phyloP scores from a whole-genome alignment of 2,113 vertebrate species.

The Epinephelus cyanopodus region DNA sequence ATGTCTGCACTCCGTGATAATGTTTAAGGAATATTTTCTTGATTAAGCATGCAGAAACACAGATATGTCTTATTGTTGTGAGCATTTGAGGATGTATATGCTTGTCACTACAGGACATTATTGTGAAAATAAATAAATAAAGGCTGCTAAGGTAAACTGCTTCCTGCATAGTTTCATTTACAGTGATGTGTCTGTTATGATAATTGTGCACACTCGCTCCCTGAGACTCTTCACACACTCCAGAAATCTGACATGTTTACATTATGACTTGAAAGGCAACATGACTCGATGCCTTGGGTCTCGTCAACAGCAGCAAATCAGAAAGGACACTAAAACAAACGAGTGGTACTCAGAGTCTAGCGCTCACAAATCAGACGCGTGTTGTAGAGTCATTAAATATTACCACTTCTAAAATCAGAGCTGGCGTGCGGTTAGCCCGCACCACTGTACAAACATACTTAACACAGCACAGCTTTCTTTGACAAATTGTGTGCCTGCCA shows the following conservation, averaged over 20 bases:
- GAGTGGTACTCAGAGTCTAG: conserved; percentile 46
- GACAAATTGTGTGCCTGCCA: conserved; percentile 58
- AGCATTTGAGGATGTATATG: not conserved
- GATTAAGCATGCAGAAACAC: conserved; percentile 25
- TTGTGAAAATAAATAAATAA: conserved; percentile 31
- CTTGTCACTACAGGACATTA: not conserved
- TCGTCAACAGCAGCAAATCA: conserved; percentile 62
- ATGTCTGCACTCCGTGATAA: conserved; percentile 45
- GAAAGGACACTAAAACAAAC: conserved; percentile 43
- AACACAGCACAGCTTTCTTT: conserved; percentile 69
- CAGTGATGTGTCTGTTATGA: conserved; percentile 49
- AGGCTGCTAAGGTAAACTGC: not conserved
- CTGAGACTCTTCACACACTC: conserved; percentile 37
- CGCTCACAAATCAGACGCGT: conserved; percentile 63
- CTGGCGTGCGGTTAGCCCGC: conserved; percentile 73
- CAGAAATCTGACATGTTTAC: conserved; percentile 74
- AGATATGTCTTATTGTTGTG: conserved; percentile 21
- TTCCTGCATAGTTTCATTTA: conserved; percentile 22
- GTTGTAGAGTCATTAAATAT: conserved; percentile 71
- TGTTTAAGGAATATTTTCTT: conserved; percentile 40
- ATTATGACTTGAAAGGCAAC: conserved; percentile 67
- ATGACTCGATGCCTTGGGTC: conserved; percentile 47
- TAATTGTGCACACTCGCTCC: conserved; percentile 19
- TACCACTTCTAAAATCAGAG: conserved; percentile 79
- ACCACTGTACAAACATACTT: conserved; percentile 68